Percentiles rank a stretch among this genome's conserved stretches.
Evolutionary conservation across 2,888 invertebrate species (phyloP).

Genomic region (Hanleya hanleyi): DNA sequence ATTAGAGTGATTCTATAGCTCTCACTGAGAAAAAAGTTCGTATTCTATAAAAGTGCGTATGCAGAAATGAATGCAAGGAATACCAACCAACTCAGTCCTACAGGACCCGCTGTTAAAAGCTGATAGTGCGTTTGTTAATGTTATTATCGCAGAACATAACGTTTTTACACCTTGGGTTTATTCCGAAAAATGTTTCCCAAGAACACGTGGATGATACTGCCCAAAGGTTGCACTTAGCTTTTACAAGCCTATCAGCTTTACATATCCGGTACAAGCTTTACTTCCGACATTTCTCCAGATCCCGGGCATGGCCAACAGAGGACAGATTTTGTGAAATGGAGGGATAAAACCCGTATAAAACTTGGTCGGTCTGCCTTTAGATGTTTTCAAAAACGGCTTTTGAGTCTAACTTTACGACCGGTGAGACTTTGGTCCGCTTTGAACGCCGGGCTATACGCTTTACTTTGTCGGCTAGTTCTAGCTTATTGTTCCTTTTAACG

Average conservation of each 20-base stretch:
- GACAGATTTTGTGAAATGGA: conserved; percentile 4
- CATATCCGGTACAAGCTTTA: neutral
- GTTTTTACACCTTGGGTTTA: too few relatives aligned
- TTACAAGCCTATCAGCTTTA: neutral
- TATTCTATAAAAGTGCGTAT: too few relatives aligned
- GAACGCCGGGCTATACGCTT: neutral
- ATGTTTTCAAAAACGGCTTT: conserved; percentile 9
- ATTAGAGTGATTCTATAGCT: too few relatives aligned
- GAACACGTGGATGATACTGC: too few relatives aligned
- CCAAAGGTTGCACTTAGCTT: conserved; percentile 7
- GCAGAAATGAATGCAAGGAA: too few relatives aligned
- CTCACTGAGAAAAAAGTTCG: too few relatives aligned
- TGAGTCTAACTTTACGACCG: conserved; percentile 3
- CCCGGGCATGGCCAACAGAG: neutral
- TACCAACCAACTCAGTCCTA: too few relatives aligned
- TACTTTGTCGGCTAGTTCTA: neutral
- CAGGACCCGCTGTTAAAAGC: too few relatives aligned
- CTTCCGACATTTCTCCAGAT: neutral
- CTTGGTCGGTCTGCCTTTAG: conserved; percentile 3
- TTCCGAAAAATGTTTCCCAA: too few relatives aligned
- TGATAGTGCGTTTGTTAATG: too few relatives aligned
- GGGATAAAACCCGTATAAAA: conserved; percentile 2
- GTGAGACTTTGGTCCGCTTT: neutral
- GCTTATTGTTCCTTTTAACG: conserved; percentile 9
- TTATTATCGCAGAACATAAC: too few relatives aligned